Evolutionary conservation across 30 jellyfish, hydroid and myxozoan genomes (phyloP), one percentile per base, ranked within the genome.

Genomic region (Sanderia malayensis): DNA sequence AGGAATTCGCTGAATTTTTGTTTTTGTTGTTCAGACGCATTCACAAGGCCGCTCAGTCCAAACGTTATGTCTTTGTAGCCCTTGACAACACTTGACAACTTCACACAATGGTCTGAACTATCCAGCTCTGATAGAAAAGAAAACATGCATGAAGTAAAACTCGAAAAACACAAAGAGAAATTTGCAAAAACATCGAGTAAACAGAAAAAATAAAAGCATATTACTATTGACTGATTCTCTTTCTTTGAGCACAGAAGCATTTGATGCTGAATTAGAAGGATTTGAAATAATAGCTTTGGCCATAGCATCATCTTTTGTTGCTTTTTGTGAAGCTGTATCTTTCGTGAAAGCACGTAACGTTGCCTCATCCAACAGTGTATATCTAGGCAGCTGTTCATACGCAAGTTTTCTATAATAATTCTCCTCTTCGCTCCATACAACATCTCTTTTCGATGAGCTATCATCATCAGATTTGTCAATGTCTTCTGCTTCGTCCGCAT

Each of bases 381-480:
- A 71, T 46, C 94, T 71, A 1, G 94, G 94, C 66, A 82, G 58
- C 31, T 82, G 85, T 45, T 82, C 86, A 46, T 61, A 67, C 8
- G 86, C 94, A 41, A 82, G 46, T 71, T 28, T 82, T 1, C 76
- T 61, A 71, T 71, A 63, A 58, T 82, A 82, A 2, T 62, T 34
- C 68, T 82, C 84, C 58, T 82, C 84, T 29, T 70, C 94, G 2
- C 75, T 27, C 86, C 82, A 71, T 0, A 63, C 44, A 55, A 44
- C 59, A 27, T 61, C 70, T 24, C 80, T 27, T 6, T 61, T 58
- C 29, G 76, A 70, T 46, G 63, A 31, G 3, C 31, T 59, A 44
- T 31, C 73, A 19, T 69, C 93, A 46, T 58, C 79, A n/a, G n/a
- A n/a, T n/a, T n/a, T n/a, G 19, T 45, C 86, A 20, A 49, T 80